Conservation (phyloP, 1,140 invertebrate genomes). For the Anthonomus grandis region DNA sequence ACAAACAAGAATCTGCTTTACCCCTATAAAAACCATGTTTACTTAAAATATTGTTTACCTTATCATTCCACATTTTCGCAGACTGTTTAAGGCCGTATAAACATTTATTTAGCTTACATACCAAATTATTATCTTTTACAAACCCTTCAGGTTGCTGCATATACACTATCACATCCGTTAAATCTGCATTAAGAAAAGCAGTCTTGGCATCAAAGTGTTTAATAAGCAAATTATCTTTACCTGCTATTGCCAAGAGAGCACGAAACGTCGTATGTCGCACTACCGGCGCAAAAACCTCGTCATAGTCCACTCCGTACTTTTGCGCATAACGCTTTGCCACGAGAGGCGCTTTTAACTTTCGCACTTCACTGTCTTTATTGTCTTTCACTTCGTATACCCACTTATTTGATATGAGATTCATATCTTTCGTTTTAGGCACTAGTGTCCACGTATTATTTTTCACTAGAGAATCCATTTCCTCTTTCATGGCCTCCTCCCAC, state of each 20-base stretch:
- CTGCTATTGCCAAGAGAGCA: slow-evolving; percentile 19
- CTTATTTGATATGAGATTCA: not conserved
- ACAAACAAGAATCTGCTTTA: slow-evolving; percentile 7
- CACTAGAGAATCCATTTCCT: slow-evolving; percentile 12
- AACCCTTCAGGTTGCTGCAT: slow-evolving; percentile 24
- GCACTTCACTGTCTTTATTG: not conserved
- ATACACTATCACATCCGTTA: slow-evolving; percentile 33
- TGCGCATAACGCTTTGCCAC: slow-evolving; percentile 25
- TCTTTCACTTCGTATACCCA: slow-evolving; percentile 11
- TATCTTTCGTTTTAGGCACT: not conserved
- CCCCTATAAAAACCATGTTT: not conserved
- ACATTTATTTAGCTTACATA: slow-evolving; percentile 37
- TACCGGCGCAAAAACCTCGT: slow-evolving; percentile 40
- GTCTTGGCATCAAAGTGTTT: slow-evolving; percentile 31
- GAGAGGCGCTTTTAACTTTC: slow-evolving; percentile 6
- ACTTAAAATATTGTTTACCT: slow-evolving; percentile 4
- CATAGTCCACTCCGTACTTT: slow-evolving; percentile 43
- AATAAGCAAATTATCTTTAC: slow-evolving; percentile 13
- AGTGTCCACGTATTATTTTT: slow-evolving; percentile 15
- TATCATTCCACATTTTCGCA: slow-evolving; percentile 40
- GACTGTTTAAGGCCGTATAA: slow-evolving; percentile 40
- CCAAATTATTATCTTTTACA: slow-evolving; percentile 13
- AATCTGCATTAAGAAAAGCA: slow-evolving; percentile 29
- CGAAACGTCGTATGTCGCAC: slow-evolving; percentile 28
- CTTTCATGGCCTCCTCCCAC: slow-evolving; percentile 20